phyloP scores from a whole-genome alignment of 2,888 invertebrate genomes.

The Lasioglossum villosulum region DNA sequence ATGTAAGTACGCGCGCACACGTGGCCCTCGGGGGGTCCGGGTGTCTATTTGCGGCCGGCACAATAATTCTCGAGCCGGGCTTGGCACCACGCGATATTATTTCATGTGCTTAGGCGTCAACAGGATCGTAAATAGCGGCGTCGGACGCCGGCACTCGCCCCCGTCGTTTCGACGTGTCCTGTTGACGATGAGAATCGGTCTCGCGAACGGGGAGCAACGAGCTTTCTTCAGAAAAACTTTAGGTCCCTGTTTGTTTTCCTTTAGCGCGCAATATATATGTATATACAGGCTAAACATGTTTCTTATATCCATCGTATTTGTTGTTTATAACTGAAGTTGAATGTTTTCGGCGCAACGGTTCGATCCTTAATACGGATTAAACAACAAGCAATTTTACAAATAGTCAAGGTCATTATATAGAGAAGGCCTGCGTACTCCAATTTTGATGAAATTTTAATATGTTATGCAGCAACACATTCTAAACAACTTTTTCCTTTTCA shows the following conservation, averaged over 20 bases:
- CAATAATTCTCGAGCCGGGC: constrained; percentile 66
- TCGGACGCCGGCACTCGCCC: constrained; percentile 34
- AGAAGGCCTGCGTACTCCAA: too few species aligned
- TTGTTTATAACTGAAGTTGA: too few species aligned
- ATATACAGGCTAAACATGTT: too few species aligned
- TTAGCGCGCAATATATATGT: background rate
- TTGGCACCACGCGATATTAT: constrained; percentile 70
- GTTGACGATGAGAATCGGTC: constrained; percentile 19
- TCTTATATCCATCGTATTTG: too few species aligned
- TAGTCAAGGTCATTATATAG: too few species aligned
- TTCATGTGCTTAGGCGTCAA: constrained; percentile 68
- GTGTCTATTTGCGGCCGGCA: constrained; percentile 52
- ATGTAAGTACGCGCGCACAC: constrained; percentile 24
- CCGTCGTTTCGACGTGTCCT: constrained; percentile 28
- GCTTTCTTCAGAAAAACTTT: background rate
- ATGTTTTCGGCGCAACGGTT: too few species aligned
- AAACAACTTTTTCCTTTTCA: too few species aligned
- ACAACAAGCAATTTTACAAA: too few species aligned
- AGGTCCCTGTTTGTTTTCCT: background rate
- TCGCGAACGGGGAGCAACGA: background rate
- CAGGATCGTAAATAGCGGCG: constrained; percentile 64
- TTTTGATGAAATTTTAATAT: too few species aligned
- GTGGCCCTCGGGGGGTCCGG: constrained; percentile 5
- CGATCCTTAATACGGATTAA: too few species aligned
- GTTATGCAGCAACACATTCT: too few species aligned